Percentiles rank a stretch among this genome's conserved stretches.
Evolutionary conservation across 1,140 invertebrate species (phyloP).

Genomic region (Trinorchestia longiramus): DNA sequence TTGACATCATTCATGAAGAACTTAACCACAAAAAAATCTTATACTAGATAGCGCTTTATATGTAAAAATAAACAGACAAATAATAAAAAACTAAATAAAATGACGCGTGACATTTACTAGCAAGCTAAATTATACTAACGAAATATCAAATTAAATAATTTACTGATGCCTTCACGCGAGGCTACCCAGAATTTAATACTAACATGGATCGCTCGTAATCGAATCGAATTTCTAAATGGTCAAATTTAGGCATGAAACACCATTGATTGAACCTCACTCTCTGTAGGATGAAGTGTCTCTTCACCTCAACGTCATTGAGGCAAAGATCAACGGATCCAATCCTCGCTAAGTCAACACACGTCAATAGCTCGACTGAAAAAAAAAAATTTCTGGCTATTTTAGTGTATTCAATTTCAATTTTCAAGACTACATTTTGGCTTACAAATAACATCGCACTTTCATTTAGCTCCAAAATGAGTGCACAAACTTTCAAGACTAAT

Average conservation of each 20-base stretch:
- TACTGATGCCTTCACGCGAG: background rate
- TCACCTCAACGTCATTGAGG: background rate
- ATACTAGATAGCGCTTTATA: too few species aligned
- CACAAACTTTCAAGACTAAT: background rate
- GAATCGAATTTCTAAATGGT: background rate
- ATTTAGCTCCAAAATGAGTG: background rate
- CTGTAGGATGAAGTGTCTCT: background rate
- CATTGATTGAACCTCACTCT: background rate
- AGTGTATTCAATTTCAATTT: background rate
- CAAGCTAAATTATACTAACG: background rate
- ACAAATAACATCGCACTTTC: background rate
- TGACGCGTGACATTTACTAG: background rate
- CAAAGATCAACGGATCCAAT: background rate
- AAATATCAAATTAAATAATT: background rate
- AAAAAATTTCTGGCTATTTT: background rate
- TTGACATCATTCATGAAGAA: too few species aligned
- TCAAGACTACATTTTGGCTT: background rate
- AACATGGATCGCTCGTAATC: background rate
- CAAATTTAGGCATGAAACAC: background rate
- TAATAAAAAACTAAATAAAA: background rate
- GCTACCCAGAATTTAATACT: background rate
- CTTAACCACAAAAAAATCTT: too few species aligned
- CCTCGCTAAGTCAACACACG: background rate
- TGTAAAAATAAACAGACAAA: too few species aligned
- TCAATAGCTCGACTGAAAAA: background rate